Base-by-base conservation (phyloP, 1,140 invertebrate genomes). In the Sitophilus oryzae region DNA sequence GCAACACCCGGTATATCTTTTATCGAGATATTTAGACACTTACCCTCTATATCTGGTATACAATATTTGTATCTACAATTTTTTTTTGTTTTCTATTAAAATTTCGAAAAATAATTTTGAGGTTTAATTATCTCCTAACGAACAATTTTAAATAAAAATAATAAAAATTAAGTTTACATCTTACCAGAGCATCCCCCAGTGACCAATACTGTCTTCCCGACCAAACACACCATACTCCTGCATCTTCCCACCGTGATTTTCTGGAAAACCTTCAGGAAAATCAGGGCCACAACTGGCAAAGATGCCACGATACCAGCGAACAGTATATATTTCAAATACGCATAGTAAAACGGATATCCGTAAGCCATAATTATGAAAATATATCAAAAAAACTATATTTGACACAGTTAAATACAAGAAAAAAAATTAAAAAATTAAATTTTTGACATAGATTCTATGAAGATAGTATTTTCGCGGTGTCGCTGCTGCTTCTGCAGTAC, bases 161-260 rank as follows among this genome's bases (percentile, higher is more conserved):
- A 41, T 8, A 41, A 4, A 30, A 34, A 1, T 15, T 1, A 34
- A 1, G 10, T 50, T 44, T 37, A 1, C 30, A 8, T 14, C 42
- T 62, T 55, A 66, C 64, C 62, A 49, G 60, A 59, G 40, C 46
- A 16, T 10, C 42, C 62, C 42, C 64, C 64, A 2, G 64, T 66
- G 9, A 66, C 59, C 11, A 66, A 56, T 10, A 56, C 62, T n/a
- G 64, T 66, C 46, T 66, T 66, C 9, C 64, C 64, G 15, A 21
- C 51, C 16, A 66, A 52, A 54, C 64, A 66, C 21, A 64, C 64
- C 41, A 64, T 56, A 47, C 64, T 66, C 21, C 38, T 57, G 34
- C 63, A 64, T 35, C 53, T 60, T 15, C 64, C 64, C 1, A 54
- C 46, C 15, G 54, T 64, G 0, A 61, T 44, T 49, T 61, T 64